These are phyloP conservation scores for Plusia festucae DNA, from an alignment of 2,888 invertebrate species.

Conservation along the genomic window DNA sequence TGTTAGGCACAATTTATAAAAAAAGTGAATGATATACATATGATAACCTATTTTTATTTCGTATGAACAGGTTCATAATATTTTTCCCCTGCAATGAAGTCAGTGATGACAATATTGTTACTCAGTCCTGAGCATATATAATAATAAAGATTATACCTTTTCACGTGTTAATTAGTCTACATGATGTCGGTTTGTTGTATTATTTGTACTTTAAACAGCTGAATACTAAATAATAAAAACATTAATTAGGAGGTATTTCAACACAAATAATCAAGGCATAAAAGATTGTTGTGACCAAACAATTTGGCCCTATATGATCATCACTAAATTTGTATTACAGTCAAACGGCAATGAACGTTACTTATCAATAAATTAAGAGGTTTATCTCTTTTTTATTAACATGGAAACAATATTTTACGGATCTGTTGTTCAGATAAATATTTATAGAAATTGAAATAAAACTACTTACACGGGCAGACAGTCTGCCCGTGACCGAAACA, in stretches of 20 bases:
- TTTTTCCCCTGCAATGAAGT: too few species aligned
- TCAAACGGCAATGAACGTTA: neutral
- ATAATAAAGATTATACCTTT: too few species aligned
- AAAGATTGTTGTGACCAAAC: neutral
- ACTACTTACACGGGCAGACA: too few species aligned
- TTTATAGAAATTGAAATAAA: neutral
- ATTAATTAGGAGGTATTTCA: neutral
- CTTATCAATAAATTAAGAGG: neutral
- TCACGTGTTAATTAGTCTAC: neutral
- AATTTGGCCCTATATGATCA: constrained; percentile 12
- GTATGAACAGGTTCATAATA: too few species aligned
- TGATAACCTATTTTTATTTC: too few species aligned
- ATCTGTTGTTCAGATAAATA: neutral
- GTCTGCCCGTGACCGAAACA: too few species aligned
- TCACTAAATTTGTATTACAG: constrained; percentile 22
- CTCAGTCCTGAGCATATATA: too few species aligned
- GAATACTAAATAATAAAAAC: neutral
- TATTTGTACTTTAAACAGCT: neutral
- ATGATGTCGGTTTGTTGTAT: too few species aligned
- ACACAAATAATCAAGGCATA: neutral
- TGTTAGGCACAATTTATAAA: too few species aligned
- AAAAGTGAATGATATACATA: too few species aligned
- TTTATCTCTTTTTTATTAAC: neutral
- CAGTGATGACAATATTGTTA: too few species aligned
- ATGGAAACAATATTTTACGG: neutral